Base-by-base conservation (phyloP, 2,113 vertebrate genomes). In the Dascyllus trimaculatus region DNA sequence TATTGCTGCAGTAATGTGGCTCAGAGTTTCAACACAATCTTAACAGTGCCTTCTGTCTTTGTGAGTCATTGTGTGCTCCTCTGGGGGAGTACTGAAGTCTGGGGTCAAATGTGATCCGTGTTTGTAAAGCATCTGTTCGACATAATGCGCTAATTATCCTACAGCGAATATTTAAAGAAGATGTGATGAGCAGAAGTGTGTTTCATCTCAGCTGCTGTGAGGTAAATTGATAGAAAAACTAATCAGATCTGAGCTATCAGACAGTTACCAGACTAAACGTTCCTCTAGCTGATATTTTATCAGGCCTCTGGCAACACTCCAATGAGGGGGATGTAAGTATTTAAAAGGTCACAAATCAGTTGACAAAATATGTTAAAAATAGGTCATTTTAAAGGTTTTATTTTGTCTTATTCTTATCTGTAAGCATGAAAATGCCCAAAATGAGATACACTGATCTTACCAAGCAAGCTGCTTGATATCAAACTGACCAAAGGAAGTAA, bases 21-120 rank as follows among this genome's bases (percentile, higher is more conserved):
- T 29, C 48, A 76, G 46, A 71, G 79, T 79, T 87, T 87, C 68
- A 80, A 65, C 65, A 85, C 46, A 59, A 15, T 70, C 46, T 72
- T n/a, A 60, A n/a, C n/a, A n/a, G n/a, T 13, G 58, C 4, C 14
- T 7, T 19, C n/a, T n/a, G n/a, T n/a, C 72, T 87, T 58, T 80
- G 75, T 92, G 85, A 90, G 73, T 90, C 85, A 90, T 38, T 48
- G 0, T 60, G 21, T 58, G 45, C 78, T 83, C 69, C 68, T 85
- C 45, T 78, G 89, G 61, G 76, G 85, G 87, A 11, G 81, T 80
- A 19, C 5, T 72, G 60, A 76, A 49, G 63, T 79, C 85, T 75
- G 49, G 49, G 66, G 64, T 87, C 46, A 84, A 46, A 60, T 51
- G 43, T 64, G 71, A 57, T 76, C 72, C 4, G 4, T 60, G 49